phyloP scores from a whole-genome alignment of 2,113 vertebrate species.

The Lichenostomus cassidix region DNA sequence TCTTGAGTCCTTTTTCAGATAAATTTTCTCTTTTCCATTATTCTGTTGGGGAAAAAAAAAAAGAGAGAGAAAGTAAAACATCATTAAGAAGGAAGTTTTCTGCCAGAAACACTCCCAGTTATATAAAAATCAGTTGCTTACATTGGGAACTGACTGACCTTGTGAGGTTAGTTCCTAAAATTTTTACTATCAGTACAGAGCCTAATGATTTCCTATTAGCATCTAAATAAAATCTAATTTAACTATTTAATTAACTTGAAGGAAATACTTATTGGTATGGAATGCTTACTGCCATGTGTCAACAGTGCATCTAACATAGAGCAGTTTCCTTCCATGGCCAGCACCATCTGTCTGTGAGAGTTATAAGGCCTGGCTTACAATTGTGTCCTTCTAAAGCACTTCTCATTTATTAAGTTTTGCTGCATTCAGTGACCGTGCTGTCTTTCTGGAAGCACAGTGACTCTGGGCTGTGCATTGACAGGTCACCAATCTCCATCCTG shows the following conservation, averaged over 20 bases:
- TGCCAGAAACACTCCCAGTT: not conserved
- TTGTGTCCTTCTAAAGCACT: not conserved
- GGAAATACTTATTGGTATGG: not conserved
- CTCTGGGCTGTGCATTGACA: not conserved
- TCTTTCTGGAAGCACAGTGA: not conserved
- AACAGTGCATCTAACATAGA: not conserved
- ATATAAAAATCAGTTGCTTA: not conserved
- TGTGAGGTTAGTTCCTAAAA: fast-evolving
- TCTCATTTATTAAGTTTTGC: not conserved
- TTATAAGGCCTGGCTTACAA: not conserved
- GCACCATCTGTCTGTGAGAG: not conserved
- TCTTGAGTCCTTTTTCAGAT: not conserved
- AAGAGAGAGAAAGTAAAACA: not conserved
- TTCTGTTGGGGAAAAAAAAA: not conserved
- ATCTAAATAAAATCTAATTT: not conserved
- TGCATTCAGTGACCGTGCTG: not conserved
- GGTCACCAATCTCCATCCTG: not conserved
- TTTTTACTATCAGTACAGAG: not conserved
- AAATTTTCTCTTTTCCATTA: not conserved
- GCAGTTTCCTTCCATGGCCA: not conserved
- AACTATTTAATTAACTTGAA: not conserved
- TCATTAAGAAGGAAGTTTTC: not conserved
- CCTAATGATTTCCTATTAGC: not conserved
- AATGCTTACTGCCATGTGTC: not conserved
- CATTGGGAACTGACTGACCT: not conserved